Conservation (phyloP, 2,888 invertebrate species). For the Dexiosoma caninum region DNA sequence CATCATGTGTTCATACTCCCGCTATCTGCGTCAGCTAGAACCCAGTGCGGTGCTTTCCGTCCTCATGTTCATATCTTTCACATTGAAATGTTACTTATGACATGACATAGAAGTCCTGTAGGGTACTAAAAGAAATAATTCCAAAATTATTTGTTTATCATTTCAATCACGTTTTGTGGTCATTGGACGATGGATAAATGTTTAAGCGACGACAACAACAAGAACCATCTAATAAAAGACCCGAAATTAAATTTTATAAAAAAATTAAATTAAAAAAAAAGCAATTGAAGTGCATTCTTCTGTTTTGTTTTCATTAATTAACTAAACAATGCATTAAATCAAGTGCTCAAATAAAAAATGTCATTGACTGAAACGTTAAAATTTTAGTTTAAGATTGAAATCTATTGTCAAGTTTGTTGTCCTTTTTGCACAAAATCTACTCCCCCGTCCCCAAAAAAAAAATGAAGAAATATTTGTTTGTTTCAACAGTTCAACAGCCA, state of each 20-base stretch:
- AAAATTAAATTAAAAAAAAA: conserved; percentile 5
- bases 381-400: not conserved
- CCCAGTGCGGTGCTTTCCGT: too few relatives aligned
- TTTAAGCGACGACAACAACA: conserved; percentile 20
- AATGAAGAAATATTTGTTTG: not conserved
- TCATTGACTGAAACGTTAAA: conserved; percentile 14
- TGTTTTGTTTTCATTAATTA: conserved; percentile 10
- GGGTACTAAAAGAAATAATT: not conserved
- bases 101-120: not conserved
- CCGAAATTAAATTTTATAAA: conserved; percentile 23
- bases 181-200: conserved; percentile 41
- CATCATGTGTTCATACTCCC: too few relatives aligned
- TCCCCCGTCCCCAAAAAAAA: not conserved
- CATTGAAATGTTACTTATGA: not conserved
- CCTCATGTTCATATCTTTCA: too few relatives aligned
- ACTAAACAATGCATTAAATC: conserved; percentile 19
- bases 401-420: not conserved
- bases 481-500: not conserved
- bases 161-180: conserved; percentile 59
- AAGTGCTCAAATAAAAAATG: conserved; percentile 21
- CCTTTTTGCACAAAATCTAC: not conserved
- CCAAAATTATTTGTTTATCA: too few relatives aligned
- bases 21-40: too few relatives aligned
- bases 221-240: conserved; percentile 22
- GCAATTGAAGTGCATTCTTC: not conserved